Evolutionary conservation across 2,797 vertebrate species (phyloP), one percentile per base, ranked within the genome.

Genomic region (Salarias fasciatus): DNA sequence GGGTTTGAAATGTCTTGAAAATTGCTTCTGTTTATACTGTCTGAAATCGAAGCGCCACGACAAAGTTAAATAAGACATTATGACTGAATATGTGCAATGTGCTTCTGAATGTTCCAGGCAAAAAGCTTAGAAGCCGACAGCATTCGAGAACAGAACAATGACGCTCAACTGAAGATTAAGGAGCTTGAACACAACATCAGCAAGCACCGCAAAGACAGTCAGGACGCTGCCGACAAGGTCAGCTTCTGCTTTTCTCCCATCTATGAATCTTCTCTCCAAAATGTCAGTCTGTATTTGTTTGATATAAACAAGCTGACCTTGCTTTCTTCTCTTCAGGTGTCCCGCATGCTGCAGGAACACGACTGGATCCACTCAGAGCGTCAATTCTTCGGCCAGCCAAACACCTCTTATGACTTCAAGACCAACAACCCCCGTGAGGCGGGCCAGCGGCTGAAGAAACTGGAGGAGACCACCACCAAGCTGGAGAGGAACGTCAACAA

Each of bases 341-440:
- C 87, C 36, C 94, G 91, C 54, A 95, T 99, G 95, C 83, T 98
- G 75, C 86, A 94, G 52, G 93, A 99, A 33, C 79, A 99, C 11
- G 90, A 95, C 58, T 99, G 98, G 97, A 98, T 99, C 88, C 84
- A 85, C 7, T 77, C 94, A 6, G 97, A 98, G 71, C 96, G 92
- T 8, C 76, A 90, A 41, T 91, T 95, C 46, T 99, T 99, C 48
- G 95, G 97, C 51, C 92, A 95, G 82, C 92, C 95, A 29, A 95
- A 96, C 86, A 94, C 95, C 0, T 91, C 90, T 0, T 99, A 97
- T 29, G 97, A 99, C 90, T 99, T 99, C 67, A 94, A 96, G 91
- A 86, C 72, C 24, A 95, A 93, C 69, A 90, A 91, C 77, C 95
- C 94, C 0, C 88, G 93, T 35, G 95, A 96, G 86, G 94, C 93